Percentiles rank a stretch among this genome's conserved stretches.
phyloP scores from a whole-genome alignment of 2,113 vertebrate genomes.

The Sander vitreus region DNA sequence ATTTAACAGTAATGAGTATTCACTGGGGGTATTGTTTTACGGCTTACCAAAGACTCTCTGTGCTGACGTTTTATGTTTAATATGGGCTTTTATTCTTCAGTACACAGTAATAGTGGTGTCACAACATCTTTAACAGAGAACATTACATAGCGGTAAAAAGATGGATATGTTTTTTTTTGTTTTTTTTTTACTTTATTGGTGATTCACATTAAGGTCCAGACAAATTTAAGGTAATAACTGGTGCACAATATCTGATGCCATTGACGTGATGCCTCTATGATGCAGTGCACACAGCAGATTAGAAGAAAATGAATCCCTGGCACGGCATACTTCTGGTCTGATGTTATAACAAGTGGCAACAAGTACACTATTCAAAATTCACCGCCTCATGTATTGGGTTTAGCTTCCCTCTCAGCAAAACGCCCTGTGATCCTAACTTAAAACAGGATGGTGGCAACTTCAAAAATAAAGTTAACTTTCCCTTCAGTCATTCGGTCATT shows the following conservation, averaged over 20 bases:
- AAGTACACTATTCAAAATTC: neutral
- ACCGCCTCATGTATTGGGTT: neutral
- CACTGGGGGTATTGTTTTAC: slow-evolving; percentile 17
- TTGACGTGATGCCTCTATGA: neutral
- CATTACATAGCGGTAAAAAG: neutral
- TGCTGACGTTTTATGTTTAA: slow-evolving; percentile 15
- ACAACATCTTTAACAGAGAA: neutral
- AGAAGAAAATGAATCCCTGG: neutral
- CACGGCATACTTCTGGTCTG: neutral
- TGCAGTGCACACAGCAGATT: neutral
- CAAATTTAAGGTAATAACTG: neutral
- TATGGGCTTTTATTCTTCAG: slow-evolving; percentile 2
- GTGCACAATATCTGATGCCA: slow-evolving; percentile 3
- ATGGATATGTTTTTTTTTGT: neutral
- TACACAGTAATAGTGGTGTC: slow-evolving; percentile 9
- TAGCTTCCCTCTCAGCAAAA: neutral
- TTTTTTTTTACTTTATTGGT: neutral
- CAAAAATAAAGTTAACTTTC: slow-evolving; percentile 34
- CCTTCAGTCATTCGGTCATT: slow-evolving; percentile 36
- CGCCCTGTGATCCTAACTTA: neutral
- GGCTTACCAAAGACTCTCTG: slow-evolving; percentile 3
- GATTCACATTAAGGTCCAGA: neutral
- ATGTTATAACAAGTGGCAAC: neutral
- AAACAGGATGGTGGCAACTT: slow-evolving; percentile 11
- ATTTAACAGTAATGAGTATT: slow-evolving; percentile 27